A percentile compares a stretch with the other conserved stretches of the same genome.
Conservation (phyloP, 2,888 invertebrate genomes). For the Eristalinus sepulchralis region DNA sequence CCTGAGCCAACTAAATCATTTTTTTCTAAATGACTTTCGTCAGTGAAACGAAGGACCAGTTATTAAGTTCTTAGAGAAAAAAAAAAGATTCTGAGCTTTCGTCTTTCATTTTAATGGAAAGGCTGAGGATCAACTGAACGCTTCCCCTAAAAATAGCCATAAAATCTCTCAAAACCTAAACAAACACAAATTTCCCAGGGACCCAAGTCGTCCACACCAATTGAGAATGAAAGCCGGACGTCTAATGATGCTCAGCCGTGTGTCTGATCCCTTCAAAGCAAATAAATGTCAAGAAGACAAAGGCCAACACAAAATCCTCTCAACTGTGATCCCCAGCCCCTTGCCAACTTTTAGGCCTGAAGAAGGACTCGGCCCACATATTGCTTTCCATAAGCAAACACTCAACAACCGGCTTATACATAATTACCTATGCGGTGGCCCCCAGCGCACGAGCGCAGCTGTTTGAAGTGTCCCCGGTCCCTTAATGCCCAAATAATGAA, state of each 20-base stretch:
- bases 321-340: not conserved
- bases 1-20: no score
- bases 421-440: not conserved
- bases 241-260: not conserved
- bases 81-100: no score
- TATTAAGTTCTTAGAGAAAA: no score
- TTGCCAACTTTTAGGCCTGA: not conserved
- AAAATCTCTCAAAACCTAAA: no score
- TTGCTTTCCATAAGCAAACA: not conserved
- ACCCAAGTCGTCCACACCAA: not conserved
- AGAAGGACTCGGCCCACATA: not conserved
- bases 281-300: not conserved
- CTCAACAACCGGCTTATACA: not conserved
- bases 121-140: no score
- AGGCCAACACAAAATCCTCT: no score
- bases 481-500: conserved; percentile 20
- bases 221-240: not conserved
- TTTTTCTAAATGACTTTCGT: no score
- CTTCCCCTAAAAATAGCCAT: no score
- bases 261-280: not conserved
- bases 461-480: conserved; percentile 2
- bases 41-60: no score
- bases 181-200: not conserved
- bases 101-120: no score
- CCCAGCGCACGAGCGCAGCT: not conserved